Evolutionary conservation across 2,888 invertebrate genomes (phyloP).

Genomic region (Timandra comae): DNA sequence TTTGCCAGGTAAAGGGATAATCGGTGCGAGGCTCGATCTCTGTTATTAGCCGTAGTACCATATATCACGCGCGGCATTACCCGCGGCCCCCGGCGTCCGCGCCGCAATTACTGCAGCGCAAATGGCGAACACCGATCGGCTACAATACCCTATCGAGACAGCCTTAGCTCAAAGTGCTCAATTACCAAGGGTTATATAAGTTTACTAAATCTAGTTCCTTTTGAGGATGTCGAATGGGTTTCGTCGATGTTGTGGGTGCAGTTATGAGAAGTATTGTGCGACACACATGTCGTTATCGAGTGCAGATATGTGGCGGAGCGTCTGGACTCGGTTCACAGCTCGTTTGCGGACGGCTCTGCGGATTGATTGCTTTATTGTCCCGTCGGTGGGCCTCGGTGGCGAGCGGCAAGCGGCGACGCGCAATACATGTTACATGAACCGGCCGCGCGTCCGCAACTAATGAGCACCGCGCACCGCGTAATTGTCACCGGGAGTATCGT

Average conservation of each 20-base stretch:
- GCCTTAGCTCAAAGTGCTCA: constrained; percentile 32
- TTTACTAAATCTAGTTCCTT: constrained; percentile 18
- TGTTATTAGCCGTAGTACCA: constrained; percentile 73
- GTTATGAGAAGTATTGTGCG: constrained; percentile 30
- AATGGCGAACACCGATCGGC: constrained; percentile 42
- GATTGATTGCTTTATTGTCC: constrained; percentile 75
- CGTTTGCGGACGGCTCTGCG: constrained; percentile 50
- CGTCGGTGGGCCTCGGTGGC: constrained; percentile 30
- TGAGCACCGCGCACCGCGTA: constrained; percentile 59
- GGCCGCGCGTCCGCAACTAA: constrained; percentile 54
- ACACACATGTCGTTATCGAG: constrained; percentile 34
- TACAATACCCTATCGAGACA: constrained; percentile 54
- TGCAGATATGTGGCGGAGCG: constrained; percentile 30
- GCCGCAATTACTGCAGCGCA: constrained; percentile 59
- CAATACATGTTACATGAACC: constrained; percentile 72
- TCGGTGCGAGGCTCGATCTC: constrained; percentile 56
- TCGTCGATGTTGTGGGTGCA: constrained; percentile 13
- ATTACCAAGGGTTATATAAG: constrained; percentile 18
- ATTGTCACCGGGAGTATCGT: constrained; percentile 51
- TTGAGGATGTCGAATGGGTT: constrained; percentile 14
- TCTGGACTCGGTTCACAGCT: constrained; percentile 38
- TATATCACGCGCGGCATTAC: constrained; percentile 71
- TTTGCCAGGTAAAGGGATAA: constrained; percentile 69
- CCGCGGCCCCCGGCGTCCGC: constrained; percentile 66
- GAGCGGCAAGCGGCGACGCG: constrained; percentile 46